Evolutionary conservation across 2,113 vertebrate genomes (phyloP), one percentile per base, ranked within the genome.

Genomic region (Ictalurus punctatus): DNA sequence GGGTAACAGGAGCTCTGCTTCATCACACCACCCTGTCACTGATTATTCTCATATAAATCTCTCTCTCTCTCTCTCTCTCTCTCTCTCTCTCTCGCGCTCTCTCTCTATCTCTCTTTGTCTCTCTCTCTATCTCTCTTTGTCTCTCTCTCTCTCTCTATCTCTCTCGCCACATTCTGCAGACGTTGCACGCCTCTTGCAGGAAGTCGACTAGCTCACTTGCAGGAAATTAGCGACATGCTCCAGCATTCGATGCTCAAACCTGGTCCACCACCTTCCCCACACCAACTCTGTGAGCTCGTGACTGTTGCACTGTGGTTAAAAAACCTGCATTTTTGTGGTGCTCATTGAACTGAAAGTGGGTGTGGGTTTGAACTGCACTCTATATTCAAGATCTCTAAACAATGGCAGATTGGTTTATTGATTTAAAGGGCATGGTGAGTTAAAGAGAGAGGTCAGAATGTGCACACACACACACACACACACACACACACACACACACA

Each of bases 151-250:
- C 71, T 74, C 73, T 44, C 48, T 84, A 40, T 87, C 48, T n/a
- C 23, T 34, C 54, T 69, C 44, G 16, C 17, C 85, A 78, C 85
- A 86, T 23, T 25, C 90, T 93, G 91, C 91, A 89, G 92, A 92
- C 85, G 91, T 61, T 91, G 91, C 90, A 6, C 80, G 90, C 93
- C 84, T 59, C 34, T 4, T 87, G 76, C 94, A 96, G 95, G 95
- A 96, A 94, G 93, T 94, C 63, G 87, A 90, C 90, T 92, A 92
- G 89, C 94, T 90, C 92, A 88, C 83, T 56, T 71, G 92, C 94
- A 95, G 92, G 94, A 94, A 95, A 92, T 90, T 79, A 91, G 67
- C 25, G 52, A 87, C 74, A 79, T 58, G 37, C 81, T 80, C 59
- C 86, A 86, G 88, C 67, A 88, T 73, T 48, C 67, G 61, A 86